phyloP scores from a whole-genome alignment of 1,140 invertebrate species.

The Frieseomelitta varia region DNA sequence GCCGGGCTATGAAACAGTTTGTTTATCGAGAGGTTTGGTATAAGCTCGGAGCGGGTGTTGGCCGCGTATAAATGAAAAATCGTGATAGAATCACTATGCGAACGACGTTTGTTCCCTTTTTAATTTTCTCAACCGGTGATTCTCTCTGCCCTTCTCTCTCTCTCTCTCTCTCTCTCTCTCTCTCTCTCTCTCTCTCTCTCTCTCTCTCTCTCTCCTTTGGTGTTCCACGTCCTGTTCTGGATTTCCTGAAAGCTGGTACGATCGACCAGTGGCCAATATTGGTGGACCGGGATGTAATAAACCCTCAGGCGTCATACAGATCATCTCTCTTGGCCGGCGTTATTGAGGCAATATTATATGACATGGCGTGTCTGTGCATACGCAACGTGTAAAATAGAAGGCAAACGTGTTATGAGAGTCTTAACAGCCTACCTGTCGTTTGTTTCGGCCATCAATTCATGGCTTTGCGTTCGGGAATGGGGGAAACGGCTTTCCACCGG shows the following conservation, averaged over 20 bases:
- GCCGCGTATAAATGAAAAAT: conserved; percentile 11
- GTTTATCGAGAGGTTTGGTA: background rate
- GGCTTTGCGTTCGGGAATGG: background rate
- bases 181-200: background rate
- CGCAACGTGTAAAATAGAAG: conserved; percentile 50
- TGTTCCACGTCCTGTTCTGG: background rate
- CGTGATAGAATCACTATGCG: conserved; percentile 20
- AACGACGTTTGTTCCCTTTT: conserved; percentile 31
- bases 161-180: too few relatives aligned
- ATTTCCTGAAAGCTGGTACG: conserved; percentile 36
- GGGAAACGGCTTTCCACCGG: too few relatives aligned
- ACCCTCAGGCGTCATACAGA: conserved; percentile 61
- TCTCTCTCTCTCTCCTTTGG: background rate
- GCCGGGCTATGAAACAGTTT: conserved; percentile 5
- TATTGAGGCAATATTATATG: conserved; percentile 66
- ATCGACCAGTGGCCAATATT: conserved; percentile 66
- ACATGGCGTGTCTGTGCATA: conserved; percentile 49
- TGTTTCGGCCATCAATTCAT: background rate
- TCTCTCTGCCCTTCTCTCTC: background rate
- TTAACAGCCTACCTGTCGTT: background rate
- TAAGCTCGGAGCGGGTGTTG: background rate
- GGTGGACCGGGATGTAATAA: conserved; percentile 64
- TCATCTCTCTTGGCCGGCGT: conserved; percentile 56
- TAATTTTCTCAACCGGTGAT: conserved; percentile 12
- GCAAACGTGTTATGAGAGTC: conserved; percentile 51